Evolutionary conservation across 2,797 vertebrate genomes (phyloP), one percentile per base, ranked within the genome.

Genomic region (Poecile montanus): DNA sequence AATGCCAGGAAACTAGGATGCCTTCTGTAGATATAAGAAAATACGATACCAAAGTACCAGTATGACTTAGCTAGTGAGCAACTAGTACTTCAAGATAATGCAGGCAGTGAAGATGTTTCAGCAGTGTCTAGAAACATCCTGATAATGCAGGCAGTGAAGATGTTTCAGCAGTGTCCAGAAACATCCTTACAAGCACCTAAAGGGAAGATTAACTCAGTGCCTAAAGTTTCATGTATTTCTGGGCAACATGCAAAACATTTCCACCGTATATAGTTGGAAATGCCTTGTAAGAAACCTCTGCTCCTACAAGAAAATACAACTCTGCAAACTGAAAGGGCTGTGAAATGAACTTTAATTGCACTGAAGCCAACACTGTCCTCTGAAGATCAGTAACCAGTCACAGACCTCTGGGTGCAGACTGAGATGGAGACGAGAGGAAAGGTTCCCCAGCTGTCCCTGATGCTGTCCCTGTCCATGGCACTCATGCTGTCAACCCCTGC

Each of bases 301-400:
- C 26, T 70, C 56, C 23, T 65, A 19, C 23, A 50, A 66, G 5
- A 54, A 86, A 73, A 87, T 8, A 70, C 22, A 54, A 36, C 5
- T 8, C 50, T 5, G 13, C 21, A 44, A 51, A 16, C 29, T 40
- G 63, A 62, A 70, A 73, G 40, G 16, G 67, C 50, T 61, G 22
- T 15, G 22, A 74, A 77, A 71, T 11, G 9, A 63, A 75, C 20
- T 44, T 68, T 17, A 32, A 50, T 0, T 30, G 25, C 50, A 11
- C n/a, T 71, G 54, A 88, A 92, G 42, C 15, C 36, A 80, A 44
- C 11, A 22, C 20, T 63, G 45, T 16, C 16, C 50, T 71, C 44
- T 58, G 23, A 63, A 32, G 36, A 45, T 10, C 26, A 45, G 6
- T 9, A 42, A 65, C 22, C 0, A 0, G 30, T 16, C 51, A 21